phyloP scores from a whole-genome alignment of 1,140 invertebrate species.

The Hyles vespertilio region DNA sequence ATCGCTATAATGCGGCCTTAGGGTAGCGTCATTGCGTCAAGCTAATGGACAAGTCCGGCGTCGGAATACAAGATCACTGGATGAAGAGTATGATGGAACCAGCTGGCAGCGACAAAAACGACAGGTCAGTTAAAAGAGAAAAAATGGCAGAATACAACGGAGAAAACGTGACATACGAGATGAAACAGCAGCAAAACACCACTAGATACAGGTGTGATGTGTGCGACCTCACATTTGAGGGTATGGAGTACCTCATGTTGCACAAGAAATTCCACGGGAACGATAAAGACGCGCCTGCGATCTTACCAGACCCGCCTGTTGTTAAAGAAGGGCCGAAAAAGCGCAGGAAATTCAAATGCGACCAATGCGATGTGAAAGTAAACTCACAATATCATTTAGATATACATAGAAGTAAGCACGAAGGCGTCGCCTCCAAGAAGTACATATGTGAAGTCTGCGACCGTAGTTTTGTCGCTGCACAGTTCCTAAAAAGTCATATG shows the following conservation, averaged over 20 bases:
- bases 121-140: conserved; percentile 60
- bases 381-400: conserved; percentile 68
- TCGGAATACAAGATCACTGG: conserved; percentile 64
- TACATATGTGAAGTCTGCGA: conserved; percentile 65
- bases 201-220: conserved; percentile 57
- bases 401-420: conserved; percentile 66
- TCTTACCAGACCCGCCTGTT: conserved; percentile 30
- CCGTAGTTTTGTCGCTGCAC: conserved; percentile 59
- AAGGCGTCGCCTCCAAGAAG: conserved; percentile 60
- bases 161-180: conserved; percentile 48
- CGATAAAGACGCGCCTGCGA: conserved; percentile 49
- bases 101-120: conserved; percentile 58
- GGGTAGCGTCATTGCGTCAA: conserved; percentile 42
- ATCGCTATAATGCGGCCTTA: conserved; percentile 42
- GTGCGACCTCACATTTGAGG: conserved; percentile 63
- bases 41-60: conserved; percentile 64
- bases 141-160: conserved; percentile 68
- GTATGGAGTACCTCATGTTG: conserved; percentile 60
- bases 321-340: conserved; percentile 56
- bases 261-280: conserved; percentile 68
- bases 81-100: conserved; percentile 72
- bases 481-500: conserved; percentile 69
- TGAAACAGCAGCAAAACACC: conserved; percentile 44
- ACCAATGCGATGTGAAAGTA: conserved; percentile 67
- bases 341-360: conserved; percentile 63